These are phyloP conservation scores for Plutella xylostella DNA, from an alignment of 2,888 invertebrate species.

Conservation along the genomic window DNA sequence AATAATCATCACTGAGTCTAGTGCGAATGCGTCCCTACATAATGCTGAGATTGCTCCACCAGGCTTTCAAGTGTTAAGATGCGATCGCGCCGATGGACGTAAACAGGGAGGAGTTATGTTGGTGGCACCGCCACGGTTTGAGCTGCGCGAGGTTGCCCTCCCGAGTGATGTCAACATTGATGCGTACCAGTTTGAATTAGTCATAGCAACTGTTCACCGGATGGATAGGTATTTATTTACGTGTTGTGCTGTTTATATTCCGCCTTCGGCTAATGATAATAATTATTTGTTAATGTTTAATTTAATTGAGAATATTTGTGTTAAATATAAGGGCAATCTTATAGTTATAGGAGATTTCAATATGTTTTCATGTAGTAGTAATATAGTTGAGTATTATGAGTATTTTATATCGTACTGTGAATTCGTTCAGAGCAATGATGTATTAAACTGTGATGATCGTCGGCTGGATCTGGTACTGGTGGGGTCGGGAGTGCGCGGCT, in stretches of 20 bases:
- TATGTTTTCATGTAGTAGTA: constrained; percentile 9
- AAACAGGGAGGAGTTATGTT: constrained; percentile 1
- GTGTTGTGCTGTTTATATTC: constrained; percentile 11
- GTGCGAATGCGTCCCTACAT: neutral
- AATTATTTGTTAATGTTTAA: constrained; percentile 5
- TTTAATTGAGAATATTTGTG: neutral
- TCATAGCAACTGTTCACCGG: constrained; percentile 5
- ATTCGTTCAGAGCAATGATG: constrained; percentile 15
- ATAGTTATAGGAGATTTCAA: constrained; percentile 11
- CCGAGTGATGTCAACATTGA: neutral
- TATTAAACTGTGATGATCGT: constrained; percentile 15
- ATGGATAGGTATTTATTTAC: constrained; percentile 5
- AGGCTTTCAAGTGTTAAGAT: neutral
- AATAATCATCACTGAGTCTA: neutral
- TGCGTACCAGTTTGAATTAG: neutral
- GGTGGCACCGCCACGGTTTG: constrained; percentile 6
- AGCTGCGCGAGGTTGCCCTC: neutral
- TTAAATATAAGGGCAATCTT: neutral
- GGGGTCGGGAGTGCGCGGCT: neutral
- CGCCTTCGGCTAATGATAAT: constrained; percentile 3
- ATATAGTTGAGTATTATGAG: constrained; percentile 14
- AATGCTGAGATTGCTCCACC: neutral
- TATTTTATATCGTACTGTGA: constrained; percentile 18
- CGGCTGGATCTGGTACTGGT: constrained; percentile 8
- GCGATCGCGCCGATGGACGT: neutral